These are phyloP conservation scores for Colius striatus DNA, from an alignment of 2,113 vertebrate species.

Conservation along the genomic window DNA sequence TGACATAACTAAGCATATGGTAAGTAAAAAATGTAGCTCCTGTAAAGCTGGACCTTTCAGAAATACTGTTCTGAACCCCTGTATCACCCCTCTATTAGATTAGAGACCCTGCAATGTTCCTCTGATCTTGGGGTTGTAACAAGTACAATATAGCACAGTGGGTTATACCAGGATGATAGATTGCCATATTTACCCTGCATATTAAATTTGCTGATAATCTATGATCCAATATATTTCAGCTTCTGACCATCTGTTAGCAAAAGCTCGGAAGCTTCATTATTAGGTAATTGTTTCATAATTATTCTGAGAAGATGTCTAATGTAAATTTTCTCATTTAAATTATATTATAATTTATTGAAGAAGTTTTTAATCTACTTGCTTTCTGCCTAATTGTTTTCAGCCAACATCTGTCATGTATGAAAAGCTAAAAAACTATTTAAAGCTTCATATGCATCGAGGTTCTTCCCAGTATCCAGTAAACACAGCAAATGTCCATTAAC, in stretches of 20 bases:
- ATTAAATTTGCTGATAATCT: constrained; percentile 65
- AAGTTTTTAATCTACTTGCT: constrained; percentile 48
- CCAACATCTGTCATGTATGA: constrained; percentile 52
- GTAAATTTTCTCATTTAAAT: constrained; percentile 55
- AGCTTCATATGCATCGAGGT: not conserved
- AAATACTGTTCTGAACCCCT: not conserved
- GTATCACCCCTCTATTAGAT: not conserved
- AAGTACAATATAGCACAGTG: not conserved
- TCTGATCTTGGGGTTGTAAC: constrained; percentile 18
- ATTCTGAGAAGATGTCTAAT: constrained; percentile 36
- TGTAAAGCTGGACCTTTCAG: not conserved
- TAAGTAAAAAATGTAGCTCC: not conserved
- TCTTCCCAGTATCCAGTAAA: constrained; percentile 12
- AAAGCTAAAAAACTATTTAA: constrained; percentile 1
- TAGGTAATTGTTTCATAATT: constrained; percentile 64
- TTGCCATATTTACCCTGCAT: constrained; percentile 17
- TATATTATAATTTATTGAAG: constrained; percentile 27
- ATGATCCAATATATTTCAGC: constrained; percentile 54
- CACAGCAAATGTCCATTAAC: constrained; percentile 24
- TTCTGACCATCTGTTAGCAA: constrained; percentile 68
- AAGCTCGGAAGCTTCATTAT: constrained; percentile 56
- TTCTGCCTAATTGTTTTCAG: constrained; percentile 48
- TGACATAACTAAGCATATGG: not conserved
- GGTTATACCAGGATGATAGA: constrained; percentile 24
- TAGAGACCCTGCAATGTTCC: not conserved